Percentiles rank a stretch among this genome's conserved stretches.
phyloP scores from a whole-genome alignment of 2,113 vertebrate genomes.

The Papio anubis region DNA sequence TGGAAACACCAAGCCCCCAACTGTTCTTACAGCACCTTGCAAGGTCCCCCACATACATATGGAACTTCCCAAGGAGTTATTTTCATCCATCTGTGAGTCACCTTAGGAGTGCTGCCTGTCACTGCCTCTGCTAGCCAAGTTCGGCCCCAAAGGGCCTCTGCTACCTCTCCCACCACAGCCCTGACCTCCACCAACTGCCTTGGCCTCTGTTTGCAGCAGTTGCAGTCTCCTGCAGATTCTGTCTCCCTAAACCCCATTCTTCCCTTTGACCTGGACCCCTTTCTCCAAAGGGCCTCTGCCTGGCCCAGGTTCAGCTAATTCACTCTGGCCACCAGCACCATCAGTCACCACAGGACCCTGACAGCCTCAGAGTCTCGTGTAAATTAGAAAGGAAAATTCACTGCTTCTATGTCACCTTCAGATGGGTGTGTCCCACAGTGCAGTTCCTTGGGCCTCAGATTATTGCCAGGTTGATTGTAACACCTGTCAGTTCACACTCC shows the following conservation, averaged over 20 bases:
- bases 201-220: constrained; percentile 32
- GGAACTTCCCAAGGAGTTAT: neutral
- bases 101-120: neutral
- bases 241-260: constrained; percentile 25
- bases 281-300: constrained; percentile 4
- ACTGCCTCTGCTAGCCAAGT: neutral
- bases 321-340: neutral
- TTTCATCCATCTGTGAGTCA: neutral
- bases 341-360: constrained; percentile 18
- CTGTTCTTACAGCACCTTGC: neutral
- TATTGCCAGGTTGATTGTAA: constrained; percentile 22
- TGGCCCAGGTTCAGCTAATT: constrained; percentile 12
- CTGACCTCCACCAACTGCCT: neutral
- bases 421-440: neutral
- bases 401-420: neutral
- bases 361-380: constrained; percentile 27
- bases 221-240: neutral
- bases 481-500: constrained; percentile 41
- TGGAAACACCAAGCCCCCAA: neutral
- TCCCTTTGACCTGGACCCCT: constrained; percentile 51
- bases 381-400: constrained; percentile 55
- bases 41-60: no score
- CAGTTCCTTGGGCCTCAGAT: neutral
- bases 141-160: neutral
- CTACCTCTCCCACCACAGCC: neutral